Evolutionary conservation across 1,140 invertebrate genomes (phyloP).

Genomic region (Musca domestica): DNA sequence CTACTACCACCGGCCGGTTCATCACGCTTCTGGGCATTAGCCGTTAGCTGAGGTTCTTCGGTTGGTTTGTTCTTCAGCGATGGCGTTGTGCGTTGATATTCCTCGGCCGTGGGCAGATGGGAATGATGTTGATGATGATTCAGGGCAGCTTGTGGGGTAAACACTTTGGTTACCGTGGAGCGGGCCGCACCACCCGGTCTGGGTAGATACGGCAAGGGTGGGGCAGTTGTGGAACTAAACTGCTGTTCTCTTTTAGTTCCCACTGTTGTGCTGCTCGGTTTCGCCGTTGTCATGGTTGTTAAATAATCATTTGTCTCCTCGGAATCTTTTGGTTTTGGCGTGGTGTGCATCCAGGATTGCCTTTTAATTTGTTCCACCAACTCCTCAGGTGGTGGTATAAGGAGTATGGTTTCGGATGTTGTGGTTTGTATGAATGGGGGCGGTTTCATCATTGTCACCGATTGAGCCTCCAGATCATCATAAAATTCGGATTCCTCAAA

Average conservation of each 20-base stretch:
- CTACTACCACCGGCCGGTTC: neutral
- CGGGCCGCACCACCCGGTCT: constrained; percentile 55
- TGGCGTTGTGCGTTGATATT: constrained; percentile 48
- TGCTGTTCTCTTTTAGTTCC: neutral
- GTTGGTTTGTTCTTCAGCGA: constrained; percentile 31
- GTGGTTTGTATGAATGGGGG: constrained; percentile 40
- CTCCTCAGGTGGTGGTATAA: constrained; percentile 50
- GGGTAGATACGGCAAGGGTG: constrained; percentile 25
- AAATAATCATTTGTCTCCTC: neutral
- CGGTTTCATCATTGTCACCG: constrained; percentile 41
- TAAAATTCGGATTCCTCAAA: constrained; percentile 32
- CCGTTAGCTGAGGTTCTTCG: constrained; percentile 35
- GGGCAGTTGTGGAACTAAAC: constrained; percentile 14
- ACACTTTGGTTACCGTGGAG: constrained; percentile 66
- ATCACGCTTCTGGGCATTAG: constrained; percentile 38
- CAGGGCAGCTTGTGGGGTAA: constrained; percentile 55
- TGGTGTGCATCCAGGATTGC: constrained; percentile 40
- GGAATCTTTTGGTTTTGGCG: constrained; percentile 28
- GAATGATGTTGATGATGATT: constrained; percentile 27
- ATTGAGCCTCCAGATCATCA: constrained; percentile 46
- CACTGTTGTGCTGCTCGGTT: neutral
- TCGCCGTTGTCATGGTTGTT: neutral
- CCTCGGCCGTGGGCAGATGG: constrained; percentile 44
- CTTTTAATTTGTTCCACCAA: constrained; percentile 47
- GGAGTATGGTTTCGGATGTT: constrained; percentile 47